Percentiles rank a stretch among this genome's conserved stretches.
These are phyloP conservation scores for Myiozetetes cayanensis DNA, from an alignment of 2,113 vertebrate genomes.

Conservation along the genomic window DNA sequence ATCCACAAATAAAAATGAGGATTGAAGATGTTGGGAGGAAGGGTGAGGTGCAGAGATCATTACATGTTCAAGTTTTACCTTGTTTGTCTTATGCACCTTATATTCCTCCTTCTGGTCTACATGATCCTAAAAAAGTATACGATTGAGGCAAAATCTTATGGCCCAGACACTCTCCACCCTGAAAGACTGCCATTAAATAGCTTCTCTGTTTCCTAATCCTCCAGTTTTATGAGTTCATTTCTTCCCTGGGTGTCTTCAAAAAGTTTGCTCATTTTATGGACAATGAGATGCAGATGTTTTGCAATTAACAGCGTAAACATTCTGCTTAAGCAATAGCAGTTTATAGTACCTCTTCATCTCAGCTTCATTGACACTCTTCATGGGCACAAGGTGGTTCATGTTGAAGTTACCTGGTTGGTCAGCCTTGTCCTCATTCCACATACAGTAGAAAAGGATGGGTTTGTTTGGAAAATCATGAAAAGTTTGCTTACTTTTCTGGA, in stretches of 20 bases:
- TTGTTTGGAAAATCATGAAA: neutral
- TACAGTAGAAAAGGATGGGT: neutral
- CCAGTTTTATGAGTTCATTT: constrained; percentile 1
- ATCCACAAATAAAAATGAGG: neutral
- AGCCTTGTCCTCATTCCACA: neutral
- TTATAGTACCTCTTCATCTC: neutral
- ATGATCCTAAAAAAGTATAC: neutral
- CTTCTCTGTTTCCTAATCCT: constrained; percentile 35
- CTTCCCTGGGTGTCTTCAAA: neutral
- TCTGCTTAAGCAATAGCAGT: neutral
- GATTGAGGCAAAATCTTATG: neutral
- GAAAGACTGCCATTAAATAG: constrained; percentile 37
- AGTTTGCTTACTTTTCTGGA: neutral
- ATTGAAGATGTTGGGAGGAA: neutral
- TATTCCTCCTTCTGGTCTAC: neutral
- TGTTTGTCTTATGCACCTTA: neutral
- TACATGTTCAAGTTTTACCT: neutral
- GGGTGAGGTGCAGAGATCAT: neutral
- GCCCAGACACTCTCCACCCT: neutral
- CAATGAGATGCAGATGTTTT: neutral
- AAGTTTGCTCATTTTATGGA: neutral
- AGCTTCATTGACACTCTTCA: neutral
- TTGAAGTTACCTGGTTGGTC: neutral
- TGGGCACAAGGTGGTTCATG: neutral
- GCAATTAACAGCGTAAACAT: neutral